Base-by-base conservation (phyloP, 2,888 invertebrate species). In the Caenorhabditis imperialis region DNA sequence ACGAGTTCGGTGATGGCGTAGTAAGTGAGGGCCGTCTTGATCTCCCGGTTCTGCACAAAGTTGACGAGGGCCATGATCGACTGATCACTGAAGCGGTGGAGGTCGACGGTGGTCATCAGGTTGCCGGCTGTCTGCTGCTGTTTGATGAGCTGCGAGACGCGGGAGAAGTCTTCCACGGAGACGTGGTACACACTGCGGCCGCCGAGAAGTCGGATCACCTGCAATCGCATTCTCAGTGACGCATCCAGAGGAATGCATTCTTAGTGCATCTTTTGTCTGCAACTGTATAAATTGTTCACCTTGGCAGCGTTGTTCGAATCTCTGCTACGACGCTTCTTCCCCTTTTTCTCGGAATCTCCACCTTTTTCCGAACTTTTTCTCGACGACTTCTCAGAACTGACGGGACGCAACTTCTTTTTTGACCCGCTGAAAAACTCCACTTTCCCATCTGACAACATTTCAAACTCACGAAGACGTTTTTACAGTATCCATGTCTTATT, bases 121-220 rank as follows among this genome's bases (percentile, higher is more conserved):
- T 62, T 69, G 8, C 63, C 69, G 27, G 58, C 33, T 14, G 63
- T 38, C 37, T 75, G 75, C 45, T 75, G 75, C 40, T 75, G 57
- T 48, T 58, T 69, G 8, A 62, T 37, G 7, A 75, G 45, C 18
- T 58, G 47, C 3, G 75, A 75, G 16, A 62, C 69, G 22, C 57
- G 51, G 4, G 47, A 62, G 27, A 75, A 69, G 22, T 75, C 69
- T 16, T 75, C 75, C 8, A 63, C 58, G 14, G 57, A 27, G 1
- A 75, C 69, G 48, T 75, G 75, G 54, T 75, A 63, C 16, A 75
- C 75, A 37, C 63, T 75, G 25, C 75, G 62, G 25, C 58, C 70
- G 4, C 75, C 75, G 37, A 75, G 54, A 0, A 73, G 51, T 25
- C 73, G 65, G 33, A 73, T 53, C 18, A 73, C 60, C 54, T 67